A percentile compares a stretch with the other conserved stretches of the same genome.
Evolutionary conservation across 1,140 invertebrate genomes (phyloP).

Genomic region (Drosophila elegans): DNA sequence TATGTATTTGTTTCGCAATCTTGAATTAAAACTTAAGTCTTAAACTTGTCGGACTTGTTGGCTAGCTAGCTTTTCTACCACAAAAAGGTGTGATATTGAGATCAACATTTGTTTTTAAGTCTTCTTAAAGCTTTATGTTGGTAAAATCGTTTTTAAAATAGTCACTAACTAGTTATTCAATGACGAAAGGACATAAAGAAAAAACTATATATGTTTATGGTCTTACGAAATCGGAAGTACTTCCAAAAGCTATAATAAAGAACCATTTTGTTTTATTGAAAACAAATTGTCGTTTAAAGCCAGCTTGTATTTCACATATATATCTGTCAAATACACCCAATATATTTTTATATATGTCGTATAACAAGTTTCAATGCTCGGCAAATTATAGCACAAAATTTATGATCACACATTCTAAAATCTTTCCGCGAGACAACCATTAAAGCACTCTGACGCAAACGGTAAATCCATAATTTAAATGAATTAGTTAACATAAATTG

Average conservation of each 20-base stretch:
- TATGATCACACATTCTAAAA: conserved; percentile 34
- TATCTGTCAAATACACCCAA: conserved; percentile 1
- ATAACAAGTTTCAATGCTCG: conserved; percentile 38
- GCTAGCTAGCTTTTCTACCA: not conserved
- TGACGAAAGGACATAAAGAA: not conserved
- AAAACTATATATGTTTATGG: not conserved
- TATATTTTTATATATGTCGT: conserved; percentile 13
- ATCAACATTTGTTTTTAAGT: conserved; percentile 26
- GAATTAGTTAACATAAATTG: conserved; percentile 46
- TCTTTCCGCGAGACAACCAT: conserved; percentile 23
- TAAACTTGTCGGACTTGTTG: conserved; percentile 42
- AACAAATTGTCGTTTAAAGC: not conserved
- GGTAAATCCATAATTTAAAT: conserved; percentile 34
- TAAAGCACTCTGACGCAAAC: conserved; percentile 28
- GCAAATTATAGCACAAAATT: conserved; percentile 27
- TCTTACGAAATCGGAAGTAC: not conserved
- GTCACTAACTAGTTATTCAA: not conserved
- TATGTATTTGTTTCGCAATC: conserved; percentile 41
- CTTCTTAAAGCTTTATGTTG: conserved; percentile 1
- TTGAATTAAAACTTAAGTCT: conserved; percentile 39
- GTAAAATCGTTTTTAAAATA: not conserved
- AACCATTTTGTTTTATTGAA: not conserved
- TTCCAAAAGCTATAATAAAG: not conserved
- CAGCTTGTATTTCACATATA: conserved; percentile 1
- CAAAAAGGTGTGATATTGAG: conserved; percentile 39